Percentiles rank a stretch among this genome's conserved stretches.
Conservation (phyloP, 1,140 invertebrate species). For the Calliopsis andreniformis region DNA sequence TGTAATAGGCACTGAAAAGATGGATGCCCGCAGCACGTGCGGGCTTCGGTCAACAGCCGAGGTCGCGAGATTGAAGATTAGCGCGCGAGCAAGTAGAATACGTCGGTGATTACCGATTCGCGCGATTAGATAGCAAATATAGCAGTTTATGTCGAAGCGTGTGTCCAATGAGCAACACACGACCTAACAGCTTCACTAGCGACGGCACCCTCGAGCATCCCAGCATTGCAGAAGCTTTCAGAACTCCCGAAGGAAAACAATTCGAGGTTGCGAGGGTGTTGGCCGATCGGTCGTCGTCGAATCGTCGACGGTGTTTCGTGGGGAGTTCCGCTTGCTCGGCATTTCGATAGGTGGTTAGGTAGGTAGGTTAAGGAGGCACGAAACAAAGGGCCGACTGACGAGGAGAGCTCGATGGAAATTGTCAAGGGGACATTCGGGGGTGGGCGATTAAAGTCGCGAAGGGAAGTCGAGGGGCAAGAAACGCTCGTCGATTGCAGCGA, state of each 20-base stretch:
- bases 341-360: not conserved
- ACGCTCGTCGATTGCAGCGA: not conserved
- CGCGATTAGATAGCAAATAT: too few species aligned
- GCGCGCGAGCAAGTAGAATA: too few species aligned
- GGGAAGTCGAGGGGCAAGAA: slow-evolving; percentile 7
- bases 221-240: not conserved
- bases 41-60: too few species aligned
- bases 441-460: not conserved
- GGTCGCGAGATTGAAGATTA: too few species aligned
- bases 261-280: not conserved
- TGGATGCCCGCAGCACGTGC: too few species aligned
- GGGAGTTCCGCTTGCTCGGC: slow-evolving; percentile 2
- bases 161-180: too few species aligned
- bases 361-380: slow-evolving; percentile 8
- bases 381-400: not conserved
- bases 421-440: not conserved
- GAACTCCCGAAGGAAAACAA: not conserved
- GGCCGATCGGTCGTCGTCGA: not conserved
- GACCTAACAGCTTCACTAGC: not conserved
- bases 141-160: too few species aligned
- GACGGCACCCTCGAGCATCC: not conserved
- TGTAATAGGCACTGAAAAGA: too few species aligned
- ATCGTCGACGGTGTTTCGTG: not conserved
- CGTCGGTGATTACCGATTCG: too few species aligned
- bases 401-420: slow-evolving; percentile 6